These are phyloP conservation scores for Lepidochitona cinerea DNA, from an alignment of 2,888 invertebrate species.

Conservation along the genomic window DNA sequence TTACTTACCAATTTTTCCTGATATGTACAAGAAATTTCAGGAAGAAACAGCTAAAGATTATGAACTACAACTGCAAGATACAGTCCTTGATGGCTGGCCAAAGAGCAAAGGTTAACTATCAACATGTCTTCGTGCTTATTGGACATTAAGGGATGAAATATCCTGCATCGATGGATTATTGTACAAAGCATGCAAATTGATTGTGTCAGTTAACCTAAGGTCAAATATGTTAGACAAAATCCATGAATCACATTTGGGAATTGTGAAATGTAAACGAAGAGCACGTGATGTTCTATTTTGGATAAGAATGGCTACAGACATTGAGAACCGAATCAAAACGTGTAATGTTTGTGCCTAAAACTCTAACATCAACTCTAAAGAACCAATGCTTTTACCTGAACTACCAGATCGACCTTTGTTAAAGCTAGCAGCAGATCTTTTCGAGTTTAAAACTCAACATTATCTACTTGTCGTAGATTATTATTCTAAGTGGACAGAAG, in stretches of 20 bases:
- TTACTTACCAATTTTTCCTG: slow-evolving; percentile 14
- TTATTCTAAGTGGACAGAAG: too few species aligned
- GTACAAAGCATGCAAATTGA: slow-evolving; percentile 15
- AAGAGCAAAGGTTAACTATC: too few species aligned
- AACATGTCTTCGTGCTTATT: too few species aligned
- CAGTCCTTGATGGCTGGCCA: too few species aligned
- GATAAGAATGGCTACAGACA: slow-evolving; percentile 17
- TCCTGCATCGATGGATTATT: slow-evolving; percentile 7
- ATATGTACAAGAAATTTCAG: background rate
- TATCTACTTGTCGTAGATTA: too few species aligned
- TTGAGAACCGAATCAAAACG: slow-evolving; percentile 11
- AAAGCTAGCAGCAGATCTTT: too few species aligned
- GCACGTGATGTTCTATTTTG: slow-evolving; percentile 15
- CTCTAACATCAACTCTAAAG: too few species aligned
- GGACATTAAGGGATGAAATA: slow-evolving; percentile 12
- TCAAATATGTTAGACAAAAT: slow-evolving; percentile 13
- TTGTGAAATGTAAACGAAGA: slow-evolving; percentile 18
- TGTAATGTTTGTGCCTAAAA: slow-evolving; percentile 19
- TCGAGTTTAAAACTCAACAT: too few species aligned
- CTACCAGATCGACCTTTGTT: too few species aligned
- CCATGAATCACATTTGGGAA: slow-evolving; percentile 14
- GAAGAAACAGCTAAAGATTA: background rate
- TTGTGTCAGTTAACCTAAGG: slow-evolving; percentile 10
- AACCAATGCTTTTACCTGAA: too few species aligned
- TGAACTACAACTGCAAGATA: slow-evolving; percentile 2